Evolutionary conservation across 2,797 vertebrate species (phyloP), one percentile per base, ranked within the genome.

Genomic region (Paramormyrops hopkinsi): DNA sequence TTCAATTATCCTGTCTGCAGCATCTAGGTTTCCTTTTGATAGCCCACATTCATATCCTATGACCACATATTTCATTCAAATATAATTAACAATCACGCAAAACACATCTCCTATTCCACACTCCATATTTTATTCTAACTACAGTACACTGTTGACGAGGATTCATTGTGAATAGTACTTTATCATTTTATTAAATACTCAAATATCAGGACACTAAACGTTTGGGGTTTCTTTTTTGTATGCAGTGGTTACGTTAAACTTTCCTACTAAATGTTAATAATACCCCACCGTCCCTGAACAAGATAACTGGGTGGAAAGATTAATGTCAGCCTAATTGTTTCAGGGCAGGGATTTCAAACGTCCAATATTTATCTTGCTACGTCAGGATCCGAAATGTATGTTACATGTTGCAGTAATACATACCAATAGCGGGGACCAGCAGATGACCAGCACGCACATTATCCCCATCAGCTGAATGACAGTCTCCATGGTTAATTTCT

Each of bases 351-450:
- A 33, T 17, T 9, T 46, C 41, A 82, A 82, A 46, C 17, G 37
- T 46, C 41, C 19, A 44, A 46, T 46, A 73, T 33, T n/a, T 44
- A 44, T 44, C 37, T 46, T n/a, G 41, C 76, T 46, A 33, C 7
- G 25, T 14, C 12, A 50, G n/a, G 46, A 33, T 37, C 25, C 12
- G 25, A 69, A 4, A 14, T 33, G 8, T 62, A 50, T n/a, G 82
- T 22, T 22, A 46, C 14, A 25, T 4, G 19, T 48, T 85, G 14
- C 17, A 48, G 22, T 37, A 3, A 91, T 92, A 96, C 98, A 89
- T 97, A 99, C 99, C 98, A 99, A 94, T 59, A 99, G 93, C 1
- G 99, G 99, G 1, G 97, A 96, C 99, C 99, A 99, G 94, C 99
- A 99, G 22, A 96, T 93, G 0, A 97, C 94, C 69, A 99, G 96